Percentiles rank a stretch among this genome's conserved stretches.
Conservation (phyloP, 1,140 invertebrate species). For the Phthorimaea operculella region DNA sequence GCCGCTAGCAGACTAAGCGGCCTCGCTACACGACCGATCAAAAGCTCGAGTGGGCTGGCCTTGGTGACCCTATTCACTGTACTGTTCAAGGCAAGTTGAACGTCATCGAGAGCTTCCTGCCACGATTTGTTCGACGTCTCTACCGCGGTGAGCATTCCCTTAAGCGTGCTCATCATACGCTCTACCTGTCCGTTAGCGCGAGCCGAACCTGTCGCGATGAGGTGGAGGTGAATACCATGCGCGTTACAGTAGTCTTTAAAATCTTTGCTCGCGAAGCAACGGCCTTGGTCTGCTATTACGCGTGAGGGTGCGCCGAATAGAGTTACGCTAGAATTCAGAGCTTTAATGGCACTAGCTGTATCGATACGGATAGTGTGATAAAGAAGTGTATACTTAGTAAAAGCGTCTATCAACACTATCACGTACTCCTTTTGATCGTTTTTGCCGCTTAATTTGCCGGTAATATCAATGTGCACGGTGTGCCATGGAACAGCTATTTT, state of each 20-base stretch:
- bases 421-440: not conserved
- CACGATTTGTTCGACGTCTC: not conserved
- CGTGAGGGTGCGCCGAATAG: not conserved
- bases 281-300: not conserved
- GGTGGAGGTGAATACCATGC: not conserved
- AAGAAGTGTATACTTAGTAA: not conserved
- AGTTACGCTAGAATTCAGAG: not conserved
- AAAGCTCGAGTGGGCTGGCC: not conserved
- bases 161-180: constrained; percentile 2
- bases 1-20: not conserved
- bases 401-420: not conserved
- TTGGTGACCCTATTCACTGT: not conserved
- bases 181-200: not conserved
- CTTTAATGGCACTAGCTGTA: not conserved
- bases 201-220: not conserved
- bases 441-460: constrained; percentile 1
- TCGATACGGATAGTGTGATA: not conserved
- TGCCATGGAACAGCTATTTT: not conserved
- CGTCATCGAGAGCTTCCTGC: not conserved
- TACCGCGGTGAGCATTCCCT: not conserved
- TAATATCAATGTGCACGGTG: not conserved
- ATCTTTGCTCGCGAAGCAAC: not conserved
- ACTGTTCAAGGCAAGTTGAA: not conserved
- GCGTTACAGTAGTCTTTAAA: not conserved
- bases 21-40: not conserved